phyloP scores from a whole-genome alignment of 2,797 vertebrate species.

The Sternarchorhynchus goeldii region DNA sequence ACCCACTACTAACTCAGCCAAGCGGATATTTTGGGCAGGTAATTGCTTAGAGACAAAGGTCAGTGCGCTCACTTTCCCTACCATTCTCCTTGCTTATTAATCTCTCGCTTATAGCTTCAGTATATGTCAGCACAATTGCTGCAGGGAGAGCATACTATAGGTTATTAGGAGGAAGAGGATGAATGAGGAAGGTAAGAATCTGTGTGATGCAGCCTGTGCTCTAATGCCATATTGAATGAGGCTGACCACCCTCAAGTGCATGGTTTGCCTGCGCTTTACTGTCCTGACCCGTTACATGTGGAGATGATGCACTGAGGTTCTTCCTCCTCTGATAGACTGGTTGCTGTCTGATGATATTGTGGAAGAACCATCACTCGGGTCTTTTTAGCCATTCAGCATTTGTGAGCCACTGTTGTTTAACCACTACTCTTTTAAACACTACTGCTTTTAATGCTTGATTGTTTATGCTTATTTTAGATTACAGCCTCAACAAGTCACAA shows the following conservation, averaged over 20 bases:
- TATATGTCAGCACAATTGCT: conserved; percentile 23
- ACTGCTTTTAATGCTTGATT: conserved; percentile 24
- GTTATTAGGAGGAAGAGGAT: conserved; percentile 23
- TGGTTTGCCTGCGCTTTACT: conserved; percentile 10
- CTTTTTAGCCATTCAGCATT: conserved; percentile 10
- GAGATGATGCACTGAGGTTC: conserved; percentile 3
- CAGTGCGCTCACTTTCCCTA: conserved; percentile 18
- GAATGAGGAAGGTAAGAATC: conserved; percentile 17
- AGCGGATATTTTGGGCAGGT: conserved; percentile 19
- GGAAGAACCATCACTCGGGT: conserved; percentile 15
- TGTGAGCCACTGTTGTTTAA: not conserved
- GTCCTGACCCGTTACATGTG: not conserved
- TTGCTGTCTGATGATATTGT: conserved; percentile 17
- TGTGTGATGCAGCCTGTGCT: conserved; percentile 11
- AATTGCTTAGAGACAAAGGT: conserved; percentile 21
- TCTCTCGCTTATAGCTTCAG: conserved; percentile 4
- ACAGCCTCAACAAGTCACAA: not conserved
- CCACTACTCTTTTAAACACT: conserved; percentile 20
- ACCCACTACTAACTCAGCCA: conserved; percentile 5
- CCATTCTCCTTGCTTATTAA: conserved; percentile 19
- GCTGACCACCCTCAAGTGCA: conserved; percentile 14
- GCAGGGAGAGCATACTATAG: not conserved
- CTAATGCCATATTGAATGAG: conserved; percentile 19
- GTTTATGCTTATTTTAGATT: conserved; percentile 15
- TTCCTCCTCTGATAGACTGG: conserved; percentile 32